Evolutionary conservation across 1,140 invertebrate species (phyloP).

Genomic region (Solen grandis): DNA sequence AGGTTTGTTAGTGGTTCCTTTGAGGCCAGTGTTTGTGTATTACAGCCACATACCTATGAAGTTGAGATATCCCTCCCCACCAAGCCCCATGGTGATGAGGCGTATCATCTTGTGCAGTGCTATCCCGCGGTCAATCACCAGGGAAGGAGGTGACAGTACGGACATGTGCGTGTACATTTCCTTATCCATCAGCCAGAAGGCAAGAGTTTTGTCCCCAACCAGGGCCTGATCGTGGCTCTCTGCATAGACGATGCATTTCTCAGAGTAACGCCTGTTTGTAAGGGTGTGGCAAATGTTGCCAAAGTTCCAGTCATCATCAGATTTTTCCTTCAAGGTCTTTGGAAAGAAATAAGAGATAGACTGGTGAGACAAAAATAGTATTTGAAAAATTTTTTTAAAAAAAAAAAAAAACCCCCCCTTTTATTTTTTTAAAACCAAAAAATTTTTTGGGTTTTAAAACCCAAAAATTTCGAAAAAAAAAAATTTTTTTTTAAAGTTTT

Average conservation of each 20-base stretch:
- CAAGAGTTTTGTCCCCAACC: slow-evolving; percentile 99
- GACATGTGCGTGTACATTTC: slow-evolving; percentile 99
- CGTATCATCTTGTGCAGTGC: slow-evolving; percentile 98
- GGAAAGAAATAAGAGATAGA: no score
- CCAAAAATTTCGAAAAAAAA: no score
- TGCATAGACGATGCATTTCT: slow-evolving; percentile 97
- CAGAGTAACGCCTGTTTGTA: slow-evolving; percentile 97
- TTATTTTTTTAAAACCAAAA: no score
- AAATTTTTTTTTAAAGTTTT: no score
- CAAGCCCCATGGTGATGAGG: slow-evolving; percentile 94
- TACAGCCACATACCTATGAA: slow-evolving; percentile 99
- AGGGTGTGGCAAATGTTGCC: slow-evolving; percentile 95
- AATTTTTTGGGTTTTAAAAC: no score
- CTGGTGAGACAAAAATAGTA: no score
- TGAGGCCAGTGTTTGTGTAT: no score
- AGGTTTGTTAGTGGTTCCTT: no score
- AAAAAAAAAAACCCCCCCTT: no score
- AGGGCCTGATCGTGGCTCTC: slow-evolving; percentile 99
- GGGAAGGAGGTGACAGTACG: slow-evolving; percentile 83
- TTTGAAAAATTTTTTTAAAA: no score
- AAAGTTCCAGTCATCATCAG: slow-evolving; percentile 98
- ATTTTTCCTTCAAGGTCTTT: slow-evolving; percentile 83
- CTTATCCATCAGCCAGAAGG: slow-evolving; percentile 99
- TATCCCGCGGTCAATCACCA: slow-evolving; percentile 94
- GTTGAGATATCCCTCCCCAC: slow-evolving; percentile 98